Evolutionary conservation across 2,113 vertebrate genomes (phyloP).

Genomic region (Ardeotis arabs): DNA sequence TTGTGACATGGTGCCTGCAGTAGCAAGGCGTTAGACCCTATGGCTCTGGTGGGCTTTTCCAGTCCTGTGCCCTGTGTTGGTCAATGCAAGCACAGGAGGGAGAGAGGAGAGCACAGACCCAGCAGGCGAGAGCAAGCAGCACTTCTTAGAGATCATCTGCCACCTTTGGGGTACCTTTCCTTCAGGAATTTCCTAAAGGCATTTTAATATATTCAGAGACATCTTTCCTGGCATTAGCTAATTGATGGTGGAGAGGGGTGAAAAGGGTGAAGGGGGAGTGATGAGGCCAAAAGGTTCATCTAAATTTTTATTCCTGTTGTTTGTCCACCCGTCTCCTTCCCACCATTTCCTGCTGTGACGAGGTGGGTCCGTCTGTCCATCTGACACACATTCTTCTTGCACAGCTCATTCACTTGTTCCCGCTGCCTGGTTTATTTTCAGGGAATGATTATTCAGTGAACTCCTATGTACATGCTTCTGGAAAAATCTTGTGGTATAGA

Average conservation of each 20-base stretch:
- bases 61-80: neutral
- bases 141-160: neutral
- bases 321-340: conserved; percentile 3
- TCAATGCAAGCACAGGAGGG: too few relatives aligned
- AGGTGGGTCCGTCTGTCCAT: neutral
- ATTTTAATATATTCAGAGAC: neutral
- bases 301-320: neutral
- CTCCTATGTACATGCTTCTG: conserved; percentile 39
- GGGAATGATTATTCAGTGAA: conserved; percentile 32
- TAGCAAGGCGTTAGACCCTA: neutral
- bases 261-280: neutral
- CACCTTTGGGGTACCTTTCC: neutral
- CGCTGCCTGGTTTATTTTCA: conserved; percentile 39
- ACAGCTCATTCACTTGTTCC: conserved; percentile 56
- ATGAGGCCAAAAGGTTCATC: neutral
- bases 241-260: neutral
- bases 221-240: neutral
- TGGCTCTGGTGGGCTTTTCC: neutral
- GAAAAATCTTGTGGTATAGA: conserved; percentile 60
- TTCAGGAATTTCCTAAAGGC: neutral
- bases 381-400: neutral
- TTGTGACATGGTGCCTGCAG: accelerated
- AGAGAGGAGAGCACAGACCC: neutral
- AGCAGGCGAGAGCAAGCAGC: neutral
- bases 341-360: conserved; percentile 13